Conservation (phyloP, 1,140 invertebrate species). For the Neodiprion lecontei region DNA sequence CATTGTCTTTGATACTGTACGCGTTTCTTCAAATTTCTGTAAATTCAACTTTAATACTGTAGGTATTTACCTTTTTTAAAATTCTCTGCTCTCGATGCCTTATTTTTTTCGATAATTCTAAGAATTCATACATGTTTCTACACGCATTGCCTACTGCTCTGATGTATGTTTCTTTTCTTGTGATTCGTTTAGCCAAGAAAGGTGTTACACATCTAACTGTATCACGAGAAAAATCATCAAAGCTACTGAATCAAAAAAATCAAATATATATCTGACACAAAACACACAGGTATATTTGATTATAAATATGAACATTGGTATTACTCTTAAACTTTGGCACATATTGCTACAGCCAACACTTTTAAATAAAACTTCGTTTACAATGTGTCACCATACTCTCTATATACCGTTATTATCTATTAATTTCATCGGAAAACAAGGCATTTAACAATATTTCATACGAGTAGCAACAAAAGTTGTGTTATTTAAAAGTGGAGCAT, state of each 20-base stretch:
- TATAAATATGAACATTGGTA: not conserved
- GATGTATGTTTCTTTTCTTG: not conserved
- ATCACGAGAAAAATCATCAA: not conserved
- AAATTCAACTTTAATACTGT: not conserved
- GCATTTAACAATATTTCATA: too few species aligned
- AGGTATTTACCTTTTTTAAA: too few species aligned
- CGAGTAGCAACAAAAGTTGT: too few species aligned
- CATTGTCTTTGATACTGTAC: too few species aligned
- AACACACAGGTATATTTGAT: not conserved
- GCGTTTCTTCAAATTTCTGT: not conserved
- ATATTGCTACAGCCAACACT: not conserved
- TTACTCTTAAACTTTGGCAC: not conserved
- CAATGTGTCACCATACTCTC: too few species aligned
- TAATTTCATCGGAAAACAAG: too few species aligned
- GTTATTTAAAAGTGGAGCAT: not conserved
- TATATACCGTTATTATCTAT: too few species aligned
- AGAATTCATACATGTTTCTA: not conserved
- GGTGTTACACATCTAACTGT: not conserved
- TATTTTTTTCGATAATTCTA: too few species aligned
- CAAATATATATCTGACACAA: not conserved
- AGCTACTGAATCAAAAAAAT: not conserved
- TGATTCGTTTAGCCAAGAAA: not conserved
- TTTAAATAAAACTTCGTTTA: not conserved
- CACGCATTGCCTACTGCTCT: not conserved
- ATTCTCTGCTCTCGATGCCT: not conserved